These are phyloP conservation scores for Cataglyphis albicans DNA, from an alignment of 2,888 invertebrate genomes.

Conservation along the genomic window DNA sequence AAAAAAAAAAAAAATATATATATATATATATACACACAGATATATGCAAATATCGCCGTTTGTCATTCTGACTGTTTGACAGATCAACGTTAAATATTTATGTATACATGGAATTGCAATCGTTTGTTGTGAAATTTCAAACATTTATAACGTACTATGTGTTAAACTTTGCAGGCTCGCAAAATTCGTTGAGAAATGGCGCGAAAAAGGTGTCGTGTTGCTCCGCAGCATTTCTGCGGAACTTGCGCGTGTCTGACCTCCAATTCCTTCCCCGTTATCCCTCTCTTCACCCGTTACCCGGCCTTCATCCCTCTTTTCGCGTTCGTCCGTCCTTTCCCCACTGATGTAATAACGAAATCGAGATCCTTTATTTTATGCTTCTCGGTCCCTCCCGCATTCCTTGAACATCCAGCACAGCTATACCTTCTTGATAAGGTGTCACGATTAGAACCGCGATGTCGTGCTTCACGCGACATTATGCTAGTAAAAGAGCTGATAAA, in stretches of 20 bases:
- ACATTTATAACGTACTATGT: neutral
- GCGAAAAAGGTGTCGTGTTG: slow-evolving; percentile 69
- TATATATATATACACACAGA: neutral
- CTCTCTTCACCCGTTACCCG: slow-evolving; percentile 12
- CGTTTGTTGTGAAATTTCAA: neutral
- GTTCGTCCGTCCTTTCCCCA: slow-evolving; percentile 57
- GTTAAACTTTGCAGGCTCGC: neutral
- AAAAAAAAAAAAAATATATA: neutral
- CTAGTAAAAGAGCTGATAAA: neutral
- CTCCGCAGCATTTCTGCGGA: slow-evolving; percentile 70
- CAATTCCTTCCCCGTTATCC: slow-evolving; percentile 39
- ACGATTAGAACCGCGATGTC: slow-evolving; percentile 22
- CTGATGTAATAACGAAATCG: slow-evolving; percentile 57
- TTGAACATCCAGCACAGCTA: slow-evolving; percentile 11
- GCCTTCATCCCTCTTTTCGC: slow-evolving; percentile 42
- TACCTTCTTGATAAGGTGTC: slow-evolving; percentile 32
- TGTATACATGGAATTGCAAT: no score
- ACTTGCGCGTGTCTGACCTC: slow-evolving; percentile 80
- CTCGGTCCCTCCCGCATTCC: slow-evolving; percentile 40
- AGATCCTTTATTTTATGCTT: slow-evolving; percentile 72
- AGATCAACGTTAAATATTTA: neutral
- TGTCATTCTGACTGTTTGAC: no score
- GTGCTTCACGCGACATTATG: slow-evolving; percentile 29
- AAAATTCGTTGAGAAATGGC: neutral
- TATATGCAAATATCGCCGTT: no score